These are phyloP conservation scores for Drosophila cognata DNA, from an alignment of 2,888 invertebrate species.

Conservation along the genomic window DNA sequence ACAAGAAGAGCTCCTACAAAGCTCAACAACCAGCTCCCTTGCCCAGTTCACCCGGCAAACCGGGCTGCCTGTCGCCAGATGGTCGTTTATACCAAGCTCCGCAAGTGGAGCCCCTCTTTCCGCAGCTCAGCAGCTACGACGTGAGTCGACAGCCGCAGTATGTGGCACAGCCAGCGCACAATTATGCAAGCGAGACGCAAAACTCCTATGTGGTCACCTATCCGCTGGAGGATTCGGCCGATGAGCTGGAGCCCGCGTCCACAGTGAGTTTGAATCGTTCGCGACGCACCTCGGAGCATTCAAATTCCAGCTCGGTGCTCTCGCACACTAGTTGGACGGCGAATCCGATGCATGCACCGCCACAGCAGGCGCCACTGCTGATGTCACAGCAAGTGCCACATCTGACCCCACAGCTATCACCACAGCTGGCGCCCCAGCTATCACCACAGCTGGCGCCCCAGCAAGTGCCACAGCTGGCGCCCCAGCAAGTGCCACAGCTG, in stretches of 20 bases:
- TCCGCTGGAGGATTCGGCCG: constrained; percentile 74
- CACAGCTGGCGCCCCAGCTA: background rate
- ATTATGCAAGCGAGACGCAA: constrained; percentile 71
- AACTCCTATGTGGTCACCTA: constrained; percentile 79
- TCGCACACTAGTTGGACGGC: constrained; percentile 78
- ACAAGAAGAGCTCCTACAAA: constrained; percentile 9
- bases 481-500: constrained; percentile 11
- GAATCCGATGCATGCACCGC: constrained; percentile 67
- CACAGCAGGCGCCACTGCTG: constrained; percentile 40
- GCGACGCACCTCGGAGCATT: constrained; percentile 75
- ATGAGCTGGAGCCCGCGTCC: constrained; percentile 61
- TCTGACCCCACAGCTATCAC: background rate
- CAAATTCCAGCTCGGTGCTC: constrained; percentile 68
- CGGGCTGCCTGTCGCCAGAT: constrained; percentile 81
- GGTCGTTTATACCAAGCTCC: constrained; percentile 83
- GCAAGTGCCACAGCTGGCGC: background rate
- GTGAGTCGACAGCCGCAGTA: constrained; percentile 78
- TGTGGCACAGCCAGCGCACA: constrained; percentile 19
- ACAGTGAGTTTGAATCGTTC: constrained; percentile 40
- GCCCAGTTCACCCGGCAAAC: constrained; percentile 66
- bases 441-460: constrained; percentile 37
- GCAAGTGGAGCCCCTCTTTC: constrained; percentile 82
- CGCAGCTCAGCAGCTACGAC: constrained; percentile 77
- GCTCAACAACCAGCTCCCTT: constrained; percentile 19
- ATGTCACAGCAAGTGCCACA: background rate